Conservation (phyloP, 35 echinoderm and acorn worm genomes). For the Ophiothrix spiculata region DNA sequence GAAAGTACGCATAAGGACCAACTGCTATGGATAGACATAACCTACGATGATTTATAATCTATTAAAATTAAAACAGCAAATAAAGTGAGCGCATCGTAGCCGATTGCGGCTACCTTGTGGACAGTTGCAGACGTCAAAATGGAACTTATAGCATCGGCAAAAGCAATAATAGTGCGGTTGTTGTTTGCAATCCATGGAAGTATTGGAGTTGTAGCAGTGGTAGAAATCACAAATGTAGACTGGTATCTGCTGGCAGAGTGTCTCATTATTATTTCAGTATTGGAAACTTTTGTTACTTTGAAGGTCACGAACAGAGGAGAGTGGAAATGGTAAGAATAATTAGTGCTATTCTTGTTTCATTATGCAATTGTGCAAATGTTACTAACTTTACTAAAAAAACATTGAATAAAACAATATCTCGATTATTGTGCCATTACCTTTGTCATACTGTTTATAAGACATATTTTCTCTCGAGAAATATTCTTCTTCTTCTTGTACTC, state of each 20-base stretch:
- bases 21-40: neutral
- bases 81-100: neutral
- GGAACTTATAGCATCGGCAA: slow-evolving; percentile 1
- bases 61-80: neutral
- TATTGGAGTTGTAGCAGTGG: slow-evolving; percentile 7
- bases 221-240: neutral
- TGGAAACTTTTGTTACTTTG: slow-evolving; percentile 26
- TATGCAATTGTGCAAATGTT: too few relatives aligned
- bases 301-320: slow-evolving; percentile 19
- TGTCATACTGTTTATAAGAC: too few relatives aligned
- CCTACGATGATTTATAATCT: neutral
- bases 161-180: slow-evolving; percentile 30
- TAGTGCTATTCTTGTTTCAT: too few relatives aligned
- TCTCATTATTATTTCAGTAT: slow-evolving; percentile 2
- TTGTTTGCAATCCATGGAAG: slow-evolving; percentile 19
- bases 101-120: neutral
- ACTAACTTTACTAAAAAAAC: too few relatives aligned
- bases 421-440: too few relatives aligned
- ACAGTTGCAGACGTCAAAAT: neutral
- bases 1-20: neutral
- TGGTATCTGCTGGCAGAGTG: slow-evolving; percentile 25
- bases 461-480: too few relatives aligned
- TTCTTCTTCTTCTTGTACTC: too few relatives aligned
- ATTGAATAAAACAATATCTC: too few relatives aligned
- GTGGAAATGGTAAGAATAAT: slow-evolving; percentile 38